Conservation (phyloP, 1,140 invertebrate genomes). For the Atta texana region DNA sequence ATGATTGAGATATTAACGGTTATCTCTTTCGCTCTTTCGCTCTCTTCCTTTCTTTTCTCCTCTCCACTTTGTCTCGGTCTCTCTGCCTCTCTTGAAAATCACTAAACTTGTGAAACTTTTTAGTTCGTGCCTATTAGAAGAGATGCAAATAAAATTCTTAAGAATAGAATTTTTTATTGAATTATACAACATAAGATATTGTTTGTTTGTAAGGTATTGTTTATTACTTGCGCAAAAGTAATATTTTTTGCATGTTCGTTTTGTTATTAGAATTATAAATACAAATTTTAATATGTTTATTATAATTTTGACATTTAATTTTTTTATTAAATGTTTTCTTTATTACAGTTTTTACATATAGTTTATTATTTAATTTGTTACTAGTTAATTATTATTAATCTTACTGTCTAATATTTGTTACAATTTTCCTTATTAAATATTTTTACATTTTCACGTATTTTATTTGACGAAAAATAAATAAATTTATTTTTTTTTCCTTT, state of each 20-base stretch:
- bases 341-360: background rate
- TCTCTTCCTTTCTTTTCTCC: background rate
- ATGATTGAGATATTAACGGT: background rate
- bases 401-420: background rate
- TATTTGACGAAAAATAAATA: background rate
- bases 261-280: background rate
- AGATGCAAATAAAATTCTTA: background rate
- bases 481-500: background rate
- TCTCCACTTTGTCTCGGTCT: background rate
- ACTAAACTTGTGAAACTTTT: background rate
- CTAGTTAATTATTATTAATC: background rate
- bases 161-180: background rate
- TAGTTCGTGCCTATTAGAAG: background rate
- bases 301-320: background rate
- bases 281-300: background rate
- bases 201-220: no score
- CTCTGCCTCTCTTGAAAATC: slow-evolving; percentile 3
- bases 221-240: background rate
- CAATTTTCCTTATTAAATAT: background rate
- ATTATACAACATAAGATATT: background rate
- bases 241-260: background rate
- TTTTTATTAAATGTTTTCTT: background rate
- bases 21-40: background rate
- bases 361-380: background rate
- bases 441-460: background rate